These are phyloP conservation scores for Idaea aversata DNA, from an alignment of 2,888 invertebrate species.

Conservation along the genomic window DNA sequence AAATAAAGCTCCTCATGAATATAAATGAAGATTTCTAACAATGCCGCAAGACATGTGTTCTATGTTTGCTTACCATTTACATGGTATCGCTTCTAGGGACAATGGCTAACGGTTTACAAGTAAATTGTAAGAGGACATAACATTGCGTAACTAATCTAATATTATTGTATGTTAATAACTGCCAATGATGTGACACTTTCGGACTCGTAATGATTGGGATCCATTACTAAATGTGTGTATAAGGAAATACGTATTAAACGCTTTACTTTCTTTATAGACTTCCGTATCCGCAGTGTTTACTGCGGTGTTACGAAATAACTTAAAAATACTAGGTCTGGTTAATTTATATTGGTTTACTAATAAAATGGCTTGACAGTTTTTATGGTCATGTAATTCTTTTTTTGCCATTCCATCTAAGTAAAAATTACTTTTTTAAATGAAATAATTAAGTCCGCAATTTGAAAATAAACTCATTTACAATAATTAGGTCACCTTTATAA, in stretches of 20 bases:
- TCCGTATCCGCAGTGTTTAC: background rate
- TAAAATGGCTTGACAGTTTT: background rate
- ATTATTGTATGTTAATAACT: background rate
- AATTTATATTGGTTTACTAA: background rate
- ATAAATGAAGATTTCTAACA: constrained; percentile 21
- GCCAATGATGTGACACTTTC: background rate
- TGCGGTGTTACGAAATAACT: background rate
- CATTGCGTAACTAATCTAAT: background rate
- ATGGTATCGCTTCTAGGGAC: constrained; percentile 7
- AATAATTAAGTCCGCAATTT: background rate
- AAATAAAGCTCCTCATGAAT: constrained; percentile 26
- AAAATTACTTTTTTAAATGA: background rate
- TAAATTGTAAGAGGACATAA: background rate
- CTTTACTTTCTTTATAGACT: background rate
- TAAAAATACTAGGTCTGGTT: background rate
- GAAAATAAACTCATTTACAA: background rate
- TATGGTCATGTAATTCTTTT: background rate
- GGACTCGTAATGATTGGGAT: background rate
- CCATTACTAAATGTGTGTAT: background rate
- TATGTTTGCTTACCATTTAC: constrained; percentile 11
- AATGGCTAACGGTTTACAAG: background rate
- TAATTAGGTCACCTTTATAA: no score
- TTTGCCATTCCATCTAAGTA: background rate
- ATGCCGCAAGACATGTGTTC: constrained; percentile 5
- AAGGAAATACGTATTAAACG: background rate